Percentiles rank a stretch among this genome's conserved stretches.
These are phyloP conservation scores for Hypanus sabinus DNA, from an alignment of 2,113 vertebrate genomes.

Conservation along the genomic window DNA sequence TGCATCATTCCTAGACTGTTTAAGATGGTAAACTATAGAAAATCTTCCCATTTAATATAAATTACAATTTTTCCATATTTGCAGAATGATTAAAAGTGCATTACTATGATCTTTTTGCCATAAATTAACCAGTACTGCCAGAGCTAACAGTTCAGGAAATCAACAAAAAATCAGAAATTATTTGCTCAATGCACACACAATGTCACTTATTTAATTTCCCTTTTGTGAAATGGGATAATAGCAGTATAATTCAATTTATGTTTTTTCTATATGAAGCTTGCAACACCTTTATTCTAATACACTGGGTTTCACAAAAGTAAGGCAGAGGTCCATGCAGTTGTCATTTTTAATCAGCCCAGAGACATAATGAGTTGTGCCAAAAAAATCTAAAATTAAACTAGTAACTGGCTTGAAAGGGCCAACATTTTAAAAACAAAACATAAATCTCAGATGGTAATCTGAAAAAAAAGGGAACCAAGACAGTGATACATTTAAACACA, in stretches of 20 bases:
- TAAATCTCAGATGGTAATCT: background rate
- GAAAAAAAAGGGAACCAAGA: background rate
- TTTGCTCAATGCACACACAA: background rate
- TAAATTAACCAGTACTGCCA: background rate
- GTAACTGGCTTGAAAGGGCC: background rate
- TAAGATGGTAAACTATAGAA: background rate
- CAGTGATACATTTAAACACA: background rate
- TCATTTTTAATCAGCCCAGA: background rate
- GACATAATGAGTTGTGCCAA: background rate
- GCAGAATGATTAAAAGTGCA: background rate
- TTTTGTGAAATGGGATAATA: background rate
- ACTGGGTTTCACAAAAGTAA: background rate
- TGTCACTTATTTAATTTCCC: background rate
- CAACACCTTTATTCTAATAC: background rate
- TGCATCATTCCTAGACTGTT: background rate
- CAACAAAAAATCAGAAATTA: background rate
- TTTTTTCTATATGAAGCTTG: background rate
- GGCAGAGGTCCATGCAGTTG: background rate
- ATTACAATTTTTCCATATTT: background rate
- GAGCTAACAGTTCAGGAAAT: background rate
- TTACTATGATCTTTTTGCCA: background rate
- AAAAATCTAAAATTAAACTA: background rate
- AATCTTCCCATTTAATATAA: background rate
- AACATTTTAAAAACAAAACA: background rate
- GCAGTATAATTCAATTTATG: background rate